Conservation (phyloP, 2,888 invertebrate species). For the Andrena haemorrhoa region DNA sequence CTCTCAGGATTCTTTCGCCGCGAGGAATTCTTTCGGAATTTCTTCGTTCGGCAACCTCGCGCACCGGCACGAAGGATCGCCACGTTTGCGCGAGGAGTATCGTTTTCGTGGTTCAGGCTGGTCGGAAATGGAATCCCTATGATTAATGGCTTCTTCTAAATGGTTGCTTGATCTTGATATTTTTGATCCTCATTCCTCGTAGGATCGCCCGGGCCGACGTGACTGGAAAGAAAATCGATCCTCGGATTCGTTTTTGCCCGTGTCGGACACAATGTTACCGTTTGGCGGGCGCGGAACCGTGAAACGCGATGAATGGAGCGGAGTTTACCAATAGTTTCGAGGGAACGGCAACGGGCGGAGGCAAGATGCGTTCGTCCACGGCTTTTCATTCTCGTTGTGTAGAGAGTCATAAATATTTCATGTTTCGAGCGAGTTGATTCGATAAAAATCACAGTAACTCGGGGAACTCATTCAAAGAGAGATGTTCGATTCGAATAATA, state of each 20-base stretch:
- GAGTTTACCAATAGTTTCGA: slow-evolving; percentile 18
- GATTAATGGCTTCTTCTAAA: background rate
- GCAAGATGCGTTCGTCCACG: background rate
- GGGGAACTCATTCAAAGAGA: background rate
- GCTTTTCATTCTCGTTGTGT: background rate
- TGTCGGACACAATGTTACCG: slow-evolving; percentile 1
- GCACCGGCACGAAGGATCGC: too few relatives aligned
- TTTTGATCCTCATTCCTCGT: background rate
- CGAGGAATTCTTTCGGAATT: background rate
- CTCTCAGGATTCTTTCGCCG: background rate
- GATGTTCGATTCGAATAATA: background rate
- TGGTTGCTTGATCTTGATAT: background rate
- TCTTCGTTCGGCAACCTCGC: background rate
- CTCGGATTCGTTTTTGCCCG: slow-evolving; percentile 21
- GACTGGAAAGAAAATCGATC: slow-evolving; percentile 7
- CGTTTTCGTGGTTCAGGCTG: background rate
- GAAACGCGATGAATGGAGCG: slow-evolving; percentile 36
- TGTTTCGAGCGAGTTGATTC: background rate
- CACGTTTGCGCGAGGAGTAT: background rate
- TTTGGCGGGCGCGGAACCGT: slow-evolving; percentile 15
- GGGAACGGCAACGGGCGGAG: background rate
- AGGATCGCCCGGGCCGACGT: background rate
- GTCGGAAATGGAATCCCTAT: background rate
- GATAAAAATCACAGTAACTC: background rate
- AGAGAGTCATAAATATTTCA: slow-evolving; percentile 32